A percentile compares a stretch with the other conserved stretches of the same genome.
Conservation (phyloP, 2,888 invertebrate species). For the Ptychoptera contaminata region DNA sequence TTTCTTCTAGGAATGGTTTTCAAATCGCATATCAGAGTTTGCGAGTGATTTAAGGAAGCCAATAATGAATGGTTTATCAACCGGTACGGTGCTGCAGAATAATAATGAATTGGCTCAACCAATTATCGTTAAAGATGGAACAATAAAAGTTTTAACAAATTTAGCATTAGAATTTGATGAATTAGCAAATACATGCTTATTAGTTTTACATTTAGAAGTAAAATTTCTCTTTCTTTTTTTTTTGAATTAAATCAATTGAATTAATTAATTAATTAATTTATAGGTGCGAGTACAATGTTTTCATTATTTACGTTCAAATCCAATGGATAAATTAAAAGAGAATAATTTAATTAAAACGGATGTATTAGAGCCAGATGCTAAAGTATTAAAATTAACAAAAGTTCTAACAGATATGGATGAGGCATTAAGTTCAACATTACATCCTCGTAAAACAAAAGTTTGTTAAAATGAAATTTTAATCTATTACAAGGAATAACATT, state of each 20-base stretch:
- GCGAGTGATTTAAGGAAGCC: constrained; percentile 39
- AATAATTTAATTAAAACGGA: constrained; percentile 40
- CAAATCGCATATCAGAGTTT: constrained; percentile 45
- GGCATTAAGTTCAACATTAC: constrained; percentile 55
- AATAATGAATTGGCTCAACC: constrained; percentile 11
- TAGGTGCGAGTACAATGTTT: constrained; percentile 87
- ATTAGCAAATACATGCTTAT: constrained; percentile 75
- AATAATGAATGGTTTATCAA: constrained; percentile 26
- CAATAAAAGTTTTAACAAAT: constrained; percentile 46
- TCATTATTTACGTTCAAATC: constrained; percentile 61
- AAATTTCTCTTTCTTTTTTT: constrained; percentile 5
- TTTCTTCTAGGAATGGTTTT: constrained; percentile 56
- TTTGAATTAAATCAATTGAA: not conserved
- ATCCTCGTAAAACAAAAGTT: constrained; percentile 62
- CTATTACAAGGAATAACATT: constrained; percentile 3
- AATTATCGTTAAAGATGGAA: constrained; percentile 36
- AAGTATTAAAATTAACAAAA: constrained; percentile 60
- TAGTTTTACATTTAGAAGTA: constrained; percentile 86
- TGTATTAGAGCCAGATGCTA: constrained; percentile 59
- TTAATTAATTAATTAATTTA: not conserved
- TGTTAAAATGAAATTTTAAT: too few species aligned
- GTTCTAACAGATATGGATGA: constrained; percentile 65
- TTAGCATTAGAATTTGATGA: constrained; percentile 73
- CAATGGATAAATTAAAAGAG: constrained; percentile 22
- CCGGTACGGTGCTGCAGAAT: not conserved